A percentile compares a stretch with the other conserved stretches of the same genome.
These are phyloP conservation scores for Aphrocallistes beatrix DNA, from an alignment of 37 sponge, comb jelly and placozoan genomes.

Conservation along the genomic window DNA sequence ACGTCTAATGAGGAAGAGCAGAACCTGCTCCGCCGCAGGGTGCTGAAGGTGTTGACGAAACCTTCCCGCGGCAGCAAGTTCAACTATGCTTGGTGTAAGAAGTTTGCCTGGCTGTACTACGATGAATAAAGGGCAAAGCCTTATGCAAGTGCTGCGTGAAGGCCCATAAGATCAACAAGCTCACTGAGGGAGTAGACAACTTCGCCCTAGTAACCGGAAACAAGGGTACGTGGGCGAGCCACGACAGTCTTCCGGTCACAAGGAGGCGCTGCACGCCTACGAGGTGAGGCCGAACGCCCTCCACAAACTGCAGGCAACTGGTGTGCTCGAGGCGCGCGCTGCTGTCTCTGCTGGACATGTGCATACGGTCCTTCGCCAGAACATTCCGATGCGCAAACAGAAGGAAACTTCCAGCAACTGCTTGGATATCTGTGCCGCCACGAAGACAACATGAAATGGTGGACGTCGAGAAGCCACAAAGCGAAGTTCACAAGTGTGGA, in stretches of 20 bases:
- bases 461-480: conserved; percentile 19
- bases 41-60: conserved; percentile 12
- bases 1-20: conserved; percentile 8
- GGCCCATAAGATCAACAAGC: conserved; percentile 17
- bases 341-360: background rate
- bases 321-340: background rate
- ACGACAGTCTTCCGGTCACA: background rate
- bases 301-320: background rate
- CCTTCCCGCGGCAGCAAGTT: background rate
- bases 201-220: background rate
- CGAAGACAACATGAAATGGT: conserved; percentile 11
- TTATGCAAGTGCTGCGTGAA: background rate
- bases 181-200: background rate
- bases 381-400: conserved; percentile 3
- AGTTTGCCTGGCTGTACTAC: conserved; percentile 1
- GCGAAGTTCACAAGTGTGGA: conserved; percentile 20
- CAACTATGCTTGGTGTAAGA: conserved; percentile 15
- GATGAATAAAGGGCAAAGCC: conserved; percentile 1
- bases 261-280: background rate
- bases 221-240: background rate
- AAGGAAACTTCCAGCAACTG: background rate
- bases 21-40: conserved; percentile 8
- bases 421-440: conserved; percentile 5
- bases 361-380: background rate
- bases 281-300: background rate